Evolutionary conservation across 2,888 invertebrate species (phyloP).

Genomic region (Epirrita christyi): DNA sequence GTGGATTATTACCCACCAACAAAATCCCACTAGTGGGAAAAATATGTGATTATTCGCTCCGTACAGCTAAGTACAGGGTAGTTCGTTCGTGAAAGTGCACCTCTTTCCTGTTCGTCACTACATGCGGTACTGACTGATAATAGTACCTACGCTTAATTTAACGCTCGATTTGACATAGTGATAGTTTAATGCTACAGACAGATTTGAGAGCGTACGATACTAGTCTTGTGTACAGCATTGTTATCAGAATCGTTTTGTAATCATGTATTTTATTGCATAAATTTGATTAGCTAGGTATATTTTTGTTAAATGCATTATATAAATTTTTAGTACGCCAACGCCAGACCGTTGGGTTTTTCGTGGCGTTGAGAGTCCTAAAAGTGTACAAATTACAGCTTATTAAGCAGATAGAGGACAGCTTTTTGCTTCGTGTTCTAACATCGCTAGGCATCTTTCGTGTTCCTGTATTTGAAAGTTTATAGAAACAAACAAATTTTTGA

Average conservation of each 20-base stretch:
- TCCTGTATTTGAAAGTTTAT: conserved; percentile 8
- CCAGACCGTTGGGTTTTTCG: too few relatives aligned
- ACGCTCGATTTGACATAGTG: conserved; percentile 3
- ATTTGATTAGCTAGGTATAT: conserved; percentile 73
- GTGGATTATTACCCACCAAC: too few relatives aligned
- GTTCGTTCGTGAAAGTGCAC: conserved; percentile 54
- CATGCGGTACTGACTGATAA: conserved; percentile 30
- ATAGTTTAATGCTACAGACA: neutral
- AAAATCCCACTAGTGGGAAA: too few relatives aligned
- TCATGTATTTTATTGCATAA: conserved; percentile 61
- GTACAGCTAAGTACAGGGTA: neutral
- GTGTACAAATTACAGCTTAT: conserved; percentile 29
- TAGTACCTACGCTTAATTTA: conserved; percentile 17
- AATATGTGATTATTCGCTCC: neutral
- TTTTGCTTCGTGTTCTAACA: conserved; percentile 25
- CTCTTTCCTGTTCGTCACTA: conserved; percentile 55
- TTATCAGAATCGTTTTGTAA: conserved; percentile 72
- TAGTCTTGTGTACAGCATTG: conserved; percentile 68
- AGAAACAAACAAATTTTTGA: neutral
- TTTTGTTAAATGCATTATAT: conserved; percentile 72
- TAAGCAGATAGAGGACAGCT: conserved; percentile 20
- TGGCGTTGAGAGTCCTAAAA: conserved; percentile 29
- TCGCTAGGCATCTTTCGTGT: conserved; percentile 3
- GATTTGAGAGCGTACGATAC: conserved; percentile 42
- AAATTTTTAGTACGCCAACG: conserved; percentile 39